Percentiles rank a stretch among this genome's conserved stretches.
phyloP scores from a whole-genome alignment of 2,113 vertebrate genomes.

The Corythoichthys intestinalis region DNA sequence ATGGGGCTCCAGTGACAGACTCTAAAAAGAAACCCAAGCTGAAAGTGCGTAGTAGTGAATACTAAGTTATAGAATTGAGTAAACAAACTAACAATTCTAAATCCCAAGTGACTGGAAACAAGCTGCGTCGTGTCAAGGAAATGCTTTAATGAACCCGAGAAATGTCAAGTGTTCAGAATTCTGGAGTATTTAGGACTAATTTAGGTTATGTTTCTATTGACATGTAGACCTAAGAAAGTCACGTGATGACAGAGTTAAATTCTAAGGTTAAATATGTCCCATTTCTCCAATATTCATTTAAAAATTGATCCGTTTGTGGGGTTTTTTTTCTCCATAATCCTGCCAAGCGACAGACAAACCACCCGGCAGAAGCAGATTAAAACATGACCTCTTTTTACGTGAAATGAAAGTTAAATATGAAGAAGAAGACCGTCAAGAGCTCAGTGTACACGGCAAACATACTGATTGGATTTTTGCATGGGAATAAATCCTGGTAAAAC shows the following conservation, averaged over 20 bases:
- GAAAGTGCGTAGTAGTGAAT: constrained; percentile 16
- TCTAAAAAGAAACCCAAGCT: constrained; percentile 23
- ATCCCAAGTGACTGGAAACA: neutral
- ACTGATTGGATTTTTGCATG: constrained; percentile 1
- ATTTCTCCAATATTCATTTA: neutral
- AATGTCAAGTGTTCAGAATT: neutral
- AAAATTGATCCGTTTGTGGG: neutral
- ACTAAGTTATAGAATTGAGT: constrained; percentile 1
- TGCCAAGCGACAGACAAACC: neutral
- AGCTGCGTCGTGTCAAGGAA: neutral
- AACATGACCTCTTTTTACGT: neutral
- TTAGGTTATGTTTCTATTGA: no score
- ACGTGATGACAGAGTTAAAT: neutral
- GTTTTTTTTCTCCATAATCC: neutral
- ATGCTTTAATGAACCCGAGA: neutral
- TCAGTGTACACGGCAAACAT: neutral
- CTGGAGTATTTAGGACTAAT: neutral
- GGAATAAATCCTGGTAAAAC: constrained; percentile 7
- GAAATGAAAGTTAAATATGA: constrained; percentile 16
- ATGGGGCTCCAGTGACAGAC: constrained; percentile 24
- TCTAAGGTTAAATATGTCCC: neutral
- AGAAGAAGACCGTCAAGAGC: neutral
- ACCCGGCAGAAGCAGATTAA: constrained; percentile 1
- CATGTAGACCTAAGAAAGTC: no score
- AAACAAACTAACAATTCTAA: constrained; percentile 2